Percentiles rank a stretch among this genome's conserved stretches.
Conservation (phyloP, 2,113 vertebrate genomes). For the Athene noctua region DNA sequence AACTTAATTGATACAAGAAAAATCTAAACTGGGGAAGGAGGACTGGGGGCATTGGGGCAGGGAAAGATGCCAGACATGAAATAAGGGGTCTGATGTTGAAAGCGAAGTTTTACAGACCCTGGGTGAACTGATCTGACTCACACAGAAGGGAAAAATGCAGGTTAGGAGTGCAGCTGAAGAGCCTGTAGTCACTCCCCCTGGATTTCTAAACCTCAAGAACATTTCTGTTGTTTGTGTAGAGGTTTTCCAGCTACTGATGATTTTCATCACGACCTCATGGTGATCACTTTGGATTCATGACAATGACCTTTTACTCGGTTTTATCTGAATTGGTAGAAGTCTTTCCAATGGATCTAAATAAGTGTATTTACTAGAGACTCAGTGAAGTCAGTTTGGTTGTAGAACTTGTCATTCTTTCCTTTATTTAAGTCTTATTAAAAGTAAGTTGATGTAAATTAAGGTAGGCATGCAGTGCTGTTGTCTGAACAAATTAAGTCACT, state of each 20-base stretch:
- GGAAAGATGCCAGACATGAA: neutral
- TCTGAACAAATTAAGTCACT: neutral
- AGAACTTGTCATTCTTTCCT: neutral
- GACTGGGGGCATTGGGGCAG: rapidly evolving
- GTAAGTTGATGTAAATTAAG: neutral
- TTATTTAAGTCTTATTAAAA: neutral
- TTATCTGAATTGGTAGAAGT: neutral
- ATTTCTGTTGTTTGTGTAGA: neutral
- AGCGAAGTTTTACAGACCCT: neutral
- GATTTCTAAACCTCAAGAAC: neutral
- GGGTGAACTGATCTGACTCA: neutral
- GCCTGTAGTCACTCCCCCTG: neutral
- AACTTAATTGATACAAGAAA: neutral
- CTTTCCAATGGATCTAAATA: neutral
- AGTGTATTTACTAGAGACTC: neutral
- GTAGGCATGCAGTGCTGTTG: neutral
- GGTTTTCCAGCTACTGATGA: neutral
- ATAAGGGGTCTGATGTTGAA: neutral
- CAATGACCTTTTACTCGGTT: neutral
- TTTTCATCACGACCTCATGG: neutral
- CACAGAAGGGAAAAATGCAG: rapidly evolving
- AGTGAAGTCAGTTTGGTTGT: neutral
- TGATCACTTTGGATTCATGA: neutral
- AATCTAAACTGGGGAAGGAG: neutral
- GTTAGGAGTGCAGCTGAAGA: neutral